Percentiles rank a stretch among this genome's conserved stretches.
These are phyloP conservation scores for Drosophila rufa DNA, from an alignment of 1,140 invertebrate species.

Conservation along the genomic window DNA sequence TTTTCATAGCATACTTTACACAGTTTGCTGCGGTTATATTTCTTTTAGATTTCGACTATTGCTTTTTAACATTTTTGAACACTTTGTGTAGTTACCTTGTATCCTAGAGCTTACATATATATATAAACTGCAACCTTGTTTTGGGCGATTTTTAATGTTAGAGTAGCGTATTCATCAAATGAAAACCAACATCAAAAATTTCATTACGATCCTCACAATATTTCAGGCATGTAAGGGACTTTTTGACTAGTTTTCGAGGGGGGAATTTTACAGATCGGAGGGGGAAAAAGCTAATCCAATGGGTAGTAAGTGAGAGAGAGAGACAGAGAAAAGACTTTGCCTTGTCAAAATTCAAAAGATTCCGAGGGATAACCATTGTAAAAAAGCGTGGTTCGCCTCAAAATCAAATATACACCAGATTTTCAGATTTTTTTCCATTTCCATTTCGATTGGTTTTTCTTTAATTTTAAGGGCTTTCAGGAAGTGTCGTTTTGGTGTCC, in stretches of 20 bases:
- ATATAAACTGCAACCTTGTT: slow-evolving; percentile 14
- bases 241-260: slow-evolving; percentile 7
- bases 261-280: slow-evolving; percentile 15
- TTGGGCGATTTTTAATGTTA: slow-evolving; percentile 9
- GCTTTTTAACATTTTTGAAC: slow-evolving; percentile 85
- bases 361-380: background rate
- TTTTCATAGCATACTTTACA: slow-evolving; percentile 77
- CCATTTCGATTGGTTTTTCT: slow-evolving; percentile 18
- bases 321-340: slow-evolving; percentile 16
- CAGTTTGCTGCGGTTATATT: slow-evolving; percentile 48
- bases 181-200: slow-evolving; percentile 74
- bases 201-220: slow-evolving; percentile 51
- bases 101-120: slow-evolving; percentile 59
- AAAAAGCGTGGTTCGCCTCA: slow-evolving; percentile 26
- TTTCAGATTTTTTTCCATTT: slow-evolving; percentile 22
- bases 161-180: slow-evolving; percentile 42
- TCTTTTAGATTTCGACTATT: slow-evolving; percentile 65
- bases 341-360: slow-evolving; percentile 39
- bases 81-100: slow-evolving; percentile 69
- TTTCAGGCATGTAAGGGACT: slow-evolving; percentile 24
- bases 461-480: background rate
- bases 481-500: slow-evolving; percentile 10
- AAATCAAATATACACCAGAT: slow-evolving; percentile 31
- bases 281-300: slow-evolving; percentile 30
- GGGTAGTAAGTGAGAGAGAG: slow-evolving; percentile 15